Evolutionary conservation across 2,888 invertebrate genomes (phyloP).

Genomic region (Nephrotoma guestfalica): DNA sequence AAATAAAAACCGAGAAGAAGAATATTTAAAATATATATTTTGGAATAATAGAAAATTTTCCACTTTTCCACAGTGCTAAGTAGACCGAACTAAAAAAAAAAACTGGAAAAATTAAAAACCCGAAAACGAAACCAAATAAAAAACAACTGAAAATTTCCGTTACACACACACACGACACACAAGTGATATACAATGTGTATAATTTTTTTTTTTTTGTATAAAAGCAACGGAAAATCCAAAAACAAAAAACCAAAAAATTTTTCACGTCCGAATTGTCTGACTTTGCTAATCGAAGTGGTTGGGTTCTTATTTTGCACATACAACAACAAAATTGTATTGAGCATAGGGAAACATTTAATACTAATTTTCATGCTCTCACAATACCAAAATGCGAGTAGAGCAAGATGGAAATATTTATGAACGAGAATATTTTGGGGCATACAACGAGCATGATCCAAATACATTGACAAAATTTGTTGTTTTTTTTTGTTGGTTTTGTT

Average conservation of each 20-base stretch:
- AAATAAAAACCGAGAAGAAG: background rate
- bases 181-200: background rate
- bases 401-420: background rate
- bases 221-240: background rate
- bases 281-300: slow-evolving; percentile 4
- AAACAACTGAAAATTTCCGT: background rate
- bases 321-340: background rate
- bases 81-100: background rate
- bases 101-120: background rate
- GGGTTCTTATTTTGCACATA: background rate
- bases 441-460: background rate
- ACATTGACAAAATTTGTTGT: background rate
- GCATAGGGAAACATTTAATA: background rate
- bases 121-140: background rate
- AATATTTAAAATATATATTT: background rate
- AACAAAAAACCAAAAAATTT: background rate
- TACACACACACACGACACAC: background rate
- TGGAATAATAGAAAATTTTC: background rate
- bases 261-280: slow-evolving; percentile 1
- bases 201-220: background rate
- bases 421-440: background rate
- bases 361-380: background rate
- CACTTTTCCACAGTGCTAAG: background rate
- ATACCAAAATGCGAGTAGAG: background rate
- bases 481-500: background rate